Evolutionary conservation across 2,888 invertebrate genomes (phyloP).

Genomic region (Aphodius sticticus): DNA sequence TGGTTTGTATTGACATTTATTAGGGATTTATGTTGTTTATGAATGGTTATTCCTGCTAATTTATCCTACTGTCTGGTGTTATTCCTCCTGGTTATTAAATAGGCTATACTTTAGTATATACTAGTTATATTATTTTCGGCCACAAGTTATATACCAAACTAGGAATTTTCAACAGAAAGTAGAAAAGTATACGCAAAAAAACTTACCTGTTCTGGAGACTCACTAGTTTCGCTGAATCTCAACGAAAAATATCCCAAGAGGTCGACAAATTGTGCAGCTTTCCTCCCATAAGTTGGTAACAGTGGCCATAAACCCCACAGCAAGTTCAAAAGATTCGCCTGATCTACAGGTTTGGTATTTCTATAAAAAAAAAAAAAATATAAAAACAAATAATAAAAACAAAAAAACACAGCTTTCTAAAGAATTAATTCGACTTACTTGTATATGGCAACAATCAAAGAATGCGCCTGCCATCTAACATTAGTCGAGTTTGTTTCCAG

Average conservation of each 20-base stretch:
- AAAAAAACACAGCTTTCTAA: background rate
- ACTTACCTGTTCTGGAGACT: conserved; percentile 71
- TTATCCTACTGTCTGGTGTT: too few species aligned
- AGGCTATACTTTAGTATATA: too few species aligned
- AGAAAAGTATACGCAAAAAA: too few species aligned
- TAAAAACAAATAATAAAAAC: conserved; percentile 14
- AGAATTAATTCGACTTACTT: conserved; percentile 70
- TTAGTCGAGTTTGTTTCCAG: conserved; percentile 92
- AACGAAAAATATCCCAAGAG: conserved; percentile 94
- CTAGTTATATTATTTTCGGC: too few species aligned
- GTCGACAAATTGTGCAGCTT: conserved; percentile 97
- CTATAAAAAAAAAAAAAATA: conserved; percentile 55
- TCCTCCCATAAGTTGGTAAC: conserved; percentile 88
- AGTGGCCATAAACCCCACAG: conserved; percentile 94
- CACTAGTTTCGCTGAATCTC: conserved; percentile 80
- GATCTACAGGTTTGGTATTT: conserved; percentile 80
- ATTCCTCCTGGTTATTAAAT: too few species aligned
- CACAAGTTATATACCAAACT: too few species aligned
- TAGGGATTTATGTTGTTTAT: too few species aligned
- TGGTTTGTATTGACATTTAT: too few species aligned
- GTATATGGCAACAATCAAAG: conserved; percentile 82
- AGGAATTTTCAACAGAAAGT: too few species aligned
- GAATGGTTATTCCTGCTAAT: too few species aligned
- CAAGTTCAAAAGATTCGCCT: conserved; percentile 80
- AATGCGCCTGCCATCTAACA: conserved; percentile 96